Conservation (phyloP, 2,113 vertebrate species). For the Parotia lawesii region DNA sequence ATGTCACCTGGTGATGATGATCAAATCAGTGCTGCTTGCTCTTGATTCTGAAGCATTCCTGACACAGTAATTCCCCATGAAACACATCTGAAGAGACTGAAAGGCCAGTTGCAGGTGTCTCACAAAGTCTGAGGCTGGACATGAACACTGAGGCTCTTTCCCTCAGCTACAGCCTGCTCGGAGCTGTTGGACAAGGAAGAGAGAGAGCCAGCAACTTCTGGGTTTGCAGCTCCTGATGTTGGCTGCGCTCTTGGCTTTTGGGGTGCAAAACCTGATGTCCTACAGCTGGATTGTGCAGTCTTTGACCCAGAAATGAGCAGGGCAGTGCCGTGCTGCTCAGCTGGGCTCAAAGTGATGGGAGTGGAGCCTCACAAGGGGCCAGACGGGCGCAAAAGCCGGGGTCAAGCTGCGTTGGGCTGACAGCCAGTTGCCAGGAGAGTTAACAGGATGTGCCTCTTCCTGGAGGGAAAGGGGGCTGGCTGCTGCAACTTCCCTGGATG, state of each 20-base stretch:
- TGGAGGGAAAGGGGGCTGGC: not conserved
- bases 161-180: not conserved
- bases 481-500: not conserved
- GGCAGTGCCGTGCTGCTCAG: not conserved
- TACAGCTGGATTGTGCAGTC: not conserved
- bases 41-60: not conserved
- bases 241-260: not conserved
- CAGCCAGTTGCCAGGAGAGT: not conserved
- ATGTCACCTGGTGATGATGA: not conserved
- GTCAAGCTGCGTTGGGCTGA: accelerated
- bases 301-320: not conserved
- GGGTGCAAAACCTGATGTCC: not conserved
- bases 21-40: not conserved
- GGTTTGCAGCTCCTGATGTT: not conserved
- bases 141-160: not conserved
- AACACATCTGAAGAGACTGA: not conserved
- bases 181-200: not conserved
- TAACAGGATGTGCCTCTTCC: not conserved
- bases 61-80: not conserved
- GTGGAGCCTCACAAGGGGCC: not conserved
- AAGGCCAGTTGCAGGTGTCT: not conserved
- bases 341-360: not conserved
- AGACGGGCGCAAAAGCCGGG: accelerated
- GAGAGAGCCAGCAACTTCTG: not conserved
- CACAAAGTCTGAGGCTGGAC: not conserved